phyloP scores from a whole-genome alignment of 2,888 invertebrate species.

The Eulithis prunata region DNA sequence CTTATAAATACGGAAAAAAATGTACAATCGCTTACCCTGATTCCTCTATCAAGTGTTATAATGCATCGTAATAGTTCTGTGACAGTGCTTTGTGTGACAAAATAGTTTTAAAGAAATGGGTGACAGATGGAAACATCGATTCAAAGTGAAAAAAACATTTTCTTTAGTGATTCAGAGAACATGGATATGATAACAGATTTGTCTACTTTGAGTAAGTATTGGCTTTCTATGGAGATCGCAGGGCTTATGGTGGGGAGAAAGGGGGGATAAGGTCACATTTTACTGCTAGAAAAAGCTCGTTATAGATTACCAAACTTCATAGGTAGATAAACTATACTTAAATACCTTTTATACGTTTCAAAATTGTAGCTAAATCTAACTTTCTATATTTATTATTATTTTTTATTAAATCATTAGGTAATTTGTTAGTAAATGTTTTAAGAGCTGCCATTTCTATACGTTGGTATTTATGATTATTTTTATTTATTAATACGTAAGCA shows the following conservation, averaged over 20 bases:
- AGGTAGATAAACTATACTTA: too few relatives aligned
- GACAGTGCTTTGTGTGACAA: slow-evolving; percentile 43
- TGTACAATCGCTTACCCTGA: slow-evolving; percentile 59
- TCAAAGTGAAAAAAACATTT: slow-evolving; percentile 75
- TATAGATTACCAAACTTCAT: not conserved
- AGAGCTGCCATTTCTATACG: too few relatives aligned
- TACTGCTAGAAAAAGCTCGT: slow-evolving; percentile 10
- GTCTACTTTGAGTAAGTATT: slow-evolving; percentile 73
- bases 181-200: slow-evolving; percentile 78
- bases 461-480: too few relatives aligned
- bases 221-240: slow-evolving; percentile 37
- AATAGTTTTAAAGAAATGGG: slow-evolving; percentile 76
- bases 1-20: slow-evolving; percentile 68
- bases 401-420: too few relatives aligned
- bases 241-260: slow-evolving; percentile 19
- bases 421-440: too few relatives aligned
- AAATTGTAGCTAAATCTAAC: too few relatives aligned
- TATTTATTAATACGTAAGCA: too few relatives aligned
- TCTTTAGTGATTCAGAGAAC: slow-evolving; percentile 54
- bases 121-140: slow-evolving; percentile 77
- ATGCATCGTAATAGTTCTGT: slow-evolving; percentile 44
- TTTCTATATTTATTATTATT: too few relatives aligned
- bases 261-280: slow-evolving; percentile 22
- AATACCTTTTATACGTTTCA: too few relatives aligned
- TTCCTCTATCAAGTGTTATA: slow-evolving; percentile 44